Conservation (phyloP, 2,888 invertebrate genomes). For the Ypsolopha sequella region DNA sequence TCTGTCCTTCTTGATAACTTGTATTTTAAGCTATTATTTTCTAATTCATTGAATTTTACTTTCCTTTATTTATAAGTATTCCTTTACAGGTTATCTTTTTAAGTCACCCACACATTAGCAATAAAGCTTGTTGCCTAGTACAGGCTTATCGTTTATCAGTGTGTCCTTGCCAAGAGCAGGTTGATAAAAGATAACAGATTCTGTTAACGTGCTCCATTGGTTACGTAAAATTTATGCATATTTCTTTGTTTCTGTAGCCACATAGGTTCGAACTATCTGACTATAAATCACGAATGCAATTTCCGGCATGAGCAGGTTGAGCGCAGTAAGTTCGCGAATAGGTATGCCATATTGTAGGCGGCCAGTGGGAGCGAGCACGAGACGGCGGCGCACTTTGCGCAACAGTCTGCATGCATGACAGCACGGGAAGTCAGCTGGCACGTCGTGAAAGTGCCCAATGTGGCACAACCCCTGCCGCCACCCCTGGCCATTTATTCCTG, state of each 20-base stretch:
- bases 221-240: constrained; percentile 4
- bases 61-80: no score
- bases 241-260: constrained; percentile 5
- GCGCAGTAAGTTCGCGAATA: neutral
- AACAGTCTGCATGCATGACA: neutral
- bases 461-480: neutral
- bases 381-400: neutral
- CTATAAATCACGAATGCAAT: constrained; percentile 1
- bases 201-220: constrained; percentile 14
- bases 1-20: no score
- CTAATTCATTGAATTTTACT: no score
- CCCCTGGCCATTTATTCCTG: neutral
- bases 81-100: no score
- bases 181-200: constrained; percentile 64
- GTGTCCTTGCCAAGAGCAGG: constrained; percentile 63
- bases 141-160: constrained; percentile 37
- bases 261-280: neutral
- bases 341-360: constrained; percentile 1
- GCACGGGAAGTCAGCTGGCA: constrained; percentile 48
- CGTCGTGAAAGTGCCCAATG: constrained; percentile 6
- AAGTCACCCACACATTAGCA: no score
- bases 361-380: neutral
- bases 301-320: neutral
- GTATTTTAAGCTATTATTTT: no score
- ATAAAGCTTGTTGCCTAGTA: neutral